Percentiles rank a stretch among this genome's conserved stretches.
Conservation (phyloP, 2,113 vertebrate genomes). For the Oenanthe oenanthe region DNA sequence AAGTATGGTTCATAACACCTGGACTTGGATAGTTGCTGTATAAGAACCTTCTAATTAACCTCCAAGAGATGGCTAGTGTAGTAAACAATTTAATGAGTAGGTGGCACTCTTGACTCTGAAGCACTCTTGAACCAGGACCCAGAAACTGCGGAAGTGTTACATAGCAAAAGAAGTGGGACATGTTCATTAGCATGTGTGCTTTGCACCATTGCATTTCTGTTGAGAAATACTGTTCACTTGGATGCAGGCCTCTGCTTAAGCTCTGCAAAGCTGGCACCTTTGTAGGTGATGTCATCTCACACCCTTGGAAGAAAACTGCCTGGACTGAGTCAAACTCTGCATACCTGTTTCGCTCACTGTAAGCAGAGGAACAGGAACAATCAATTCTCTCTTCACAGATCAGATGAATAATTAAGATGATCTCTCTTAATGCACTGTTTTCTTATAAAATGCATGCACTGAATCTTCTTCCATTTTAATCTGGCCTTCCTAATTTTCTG, state of each 20-base stretch:
- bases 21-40: not conserved
- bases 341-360: not conserved
- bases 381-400: not conserved
- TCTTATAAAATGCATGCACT: not conserved
- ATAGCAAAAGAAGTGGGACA: not conserved
- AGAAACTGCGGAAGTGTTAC: not conserved
- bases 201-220: not conserved
- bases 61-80: not conserved
- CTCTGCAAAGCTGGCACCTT: not conserved
- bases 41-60: conserved; percentile 27
- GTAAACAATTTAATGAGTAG: conserved; percentile 62
- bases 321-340: not conserved
- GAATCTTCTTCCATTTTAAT: not conserved
- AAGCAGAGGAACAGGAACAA: not conserved
- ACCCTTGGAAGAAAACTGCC: not conserved
- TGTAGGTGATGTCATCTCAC: not conserved
- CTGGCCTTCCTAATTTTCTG: not conserved
- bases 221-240: not conserved
- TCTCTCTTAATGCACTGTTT: not conserved
- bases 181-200: not conserved
- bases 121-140: not conserved
- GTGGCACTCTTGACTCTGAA: conserved; percentile 25
- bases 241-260: not conserved
- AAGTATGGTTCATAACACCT: not conserved
- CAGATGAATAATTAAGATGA: not conserved